Conservation (phyloP, 2,797 vertebrate genomes). For the Pristis pectinata region DNA sequence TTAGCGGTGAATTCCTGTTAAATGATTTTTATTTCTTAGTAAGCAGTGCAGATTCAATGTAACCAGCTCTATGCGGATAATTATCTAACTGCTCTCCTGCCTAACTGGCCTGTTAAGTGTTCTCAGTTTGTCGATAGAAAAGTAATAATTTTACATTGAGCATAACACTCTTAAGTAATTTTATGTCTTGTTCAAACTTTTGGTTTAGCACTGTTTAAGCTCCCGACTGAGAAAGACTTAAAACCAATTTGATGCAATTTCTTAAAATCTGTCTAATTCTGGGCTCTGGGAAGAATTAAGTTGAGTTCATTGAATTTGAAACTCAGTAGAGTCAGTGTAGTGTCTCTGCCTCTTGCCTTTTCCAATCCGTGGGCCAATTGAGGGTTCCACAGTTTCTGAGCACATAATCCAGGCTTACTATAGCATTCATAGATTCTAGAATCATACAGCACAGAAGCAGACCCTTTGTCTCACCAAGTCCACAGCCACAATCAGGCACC, state of each 20-base stretch:
- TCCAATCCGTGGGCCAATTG: too few species aligned
- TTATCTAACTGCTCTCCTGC: not conserved
- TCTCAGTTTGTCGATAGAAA: not conserved
- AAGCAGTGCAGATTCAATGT: not conserved
- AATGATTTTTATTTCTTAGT: not conserved
- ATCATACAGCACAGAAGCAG: too few species aligned
- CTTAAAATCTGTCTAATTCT: not conserved
- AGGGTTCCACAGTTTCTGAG: too few species aligned
- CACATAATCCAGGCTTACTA: too few species aligned
- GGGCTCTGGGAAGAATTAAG: not conserved
- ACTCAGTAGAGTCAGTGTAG: not conserved
- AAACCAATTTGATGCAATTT: not conserved
- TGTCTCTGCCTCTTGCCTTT: not conserved
- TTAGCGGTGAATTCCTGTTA: not conserved
- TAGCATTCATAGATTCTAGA: too few species aligned
- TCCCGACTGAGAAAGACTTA: not conserved
- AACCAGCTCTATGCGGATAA: not conserved
- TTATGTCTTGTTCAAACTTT: not conserved
- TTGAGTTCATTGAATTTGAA: not conserved
- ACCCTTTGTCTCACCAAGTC: too few species aligned
- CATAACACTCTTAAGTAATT: not conserved
- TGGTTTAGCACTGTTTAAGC: not conserved
- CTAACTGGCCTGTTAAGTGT: not conserved
- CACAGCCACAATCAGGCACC: too few species aligned
- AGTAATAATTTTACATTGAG: constrained; percentile 15